Percentiles rank a stretch among this genome's conserved stretches.
These are phyloP conservation scores for Anoplopoma fimbria DNA, from an alignment of 2,113 vertebrate genomes.

Conservation along the genomic window DNA sequence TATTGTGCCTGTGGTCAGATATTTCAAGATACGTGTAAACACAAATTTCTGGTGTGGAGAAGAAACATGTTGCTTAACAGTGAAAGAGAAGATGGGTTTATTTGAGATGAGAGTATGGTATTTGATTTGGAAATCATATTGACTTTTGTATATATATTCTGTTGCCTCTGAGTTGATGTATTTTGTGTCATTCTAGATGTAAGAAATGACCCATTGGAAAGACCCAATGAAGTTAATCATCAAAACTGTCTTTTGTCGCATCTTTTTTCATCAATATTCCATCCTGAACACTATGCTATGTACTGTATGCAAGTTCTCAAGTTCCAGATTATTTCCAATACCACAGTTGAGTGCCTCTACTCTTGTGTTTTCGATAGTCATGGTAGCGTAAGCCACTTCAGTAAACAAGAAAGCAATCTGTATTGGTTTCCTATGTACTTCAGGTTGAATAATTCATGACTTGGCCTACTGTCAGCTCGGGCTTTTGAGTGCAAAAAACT, in stretches of 20 bases:
- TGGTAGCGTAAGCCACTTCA: slow-evolving; percentile 22
- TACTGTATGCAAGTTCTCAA: neutral
- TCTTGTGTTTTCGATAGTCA: slow-evolving; percentile 8
- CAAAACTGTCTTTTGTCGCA: neutral
- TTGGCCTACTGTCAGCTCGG: slow-evolving; percentile 24
- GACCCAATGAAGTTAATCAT: neutral
- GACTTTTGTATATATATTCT: neutral
- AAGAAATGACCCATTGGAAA: neutral
- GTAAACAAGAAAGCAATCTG: slow-evolving; percentile 28
- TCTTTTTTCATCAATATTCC: neutral
- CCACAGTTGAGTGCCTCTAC: slow-evolving; percentile 14
- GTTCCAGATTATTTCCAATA: slow-evolving; percentile 8
- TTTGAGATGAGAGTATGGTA: neutral
- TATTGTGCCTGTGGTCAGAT: neutral
- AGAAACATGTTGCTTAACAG: neutral
- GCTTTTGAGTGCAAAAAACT: slow-evolving; percentile 25
- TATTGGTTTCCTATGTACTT: slow-evolving; percentile 27
- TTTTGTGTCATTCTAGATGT: neutral
- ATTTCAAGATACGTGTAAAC: neutral
- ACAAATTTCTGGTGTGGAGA: neutral
- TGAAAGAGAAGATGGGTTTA: neutral
- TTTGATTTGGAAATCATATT: neutral
- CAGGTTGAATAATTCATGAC: slow-evolving; percentile 62
- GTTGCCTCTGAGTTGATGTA: neutral
- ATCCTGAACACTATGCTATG: neutral